These are phyloP conservation scores for Wiebesia pumilae DNA, from an alignment of 1,140 invertebrate genomes.

Conservation along the genomic window DNA sequence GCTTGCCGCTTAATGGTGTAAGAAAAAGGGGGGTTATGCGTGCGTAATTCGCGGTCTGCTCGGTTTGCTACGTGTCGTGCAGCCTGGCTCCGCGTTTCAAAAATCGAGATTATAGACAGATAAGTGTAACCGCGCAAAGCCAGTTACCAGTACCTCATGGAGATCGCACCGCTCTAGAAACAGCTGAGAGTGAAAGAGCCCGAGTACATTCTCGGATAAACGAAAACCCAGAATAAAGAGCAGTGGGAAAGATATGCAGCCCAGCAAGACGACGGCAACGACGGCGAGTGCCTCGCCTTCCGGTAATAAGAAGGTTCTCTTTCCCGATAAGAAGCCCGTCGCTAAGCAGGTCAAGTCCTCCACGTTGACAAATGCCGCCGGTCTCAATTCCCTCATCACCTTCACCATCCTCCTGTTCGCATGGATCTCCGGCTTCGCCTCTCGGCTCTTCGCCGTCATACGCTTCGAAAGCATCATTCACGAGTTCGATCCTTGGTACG, in stretches of 20 bases:
- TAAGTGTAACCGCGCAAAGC: background rate
- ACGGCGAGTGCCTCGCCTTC: conserved; percentile 42
- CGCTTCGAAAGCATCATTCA: conserved; percentile 99
- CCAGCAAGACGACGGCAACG: background rate
- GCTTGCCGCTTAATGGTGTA: background rate
- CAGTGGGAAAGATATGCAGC: conserved; percentile 4
- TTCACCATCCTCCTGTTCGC: conserved; percentile 94
- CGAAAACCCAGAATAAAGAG: background rate
- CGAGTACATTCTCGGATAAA: background rate
- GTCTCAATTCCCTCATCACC: conserved; percentile 87
- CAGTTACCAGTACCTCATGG: conserved; percentile 21
- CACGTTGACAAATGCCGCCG: conserved; percentile 79
- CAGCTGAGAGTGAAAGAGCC: background rate
- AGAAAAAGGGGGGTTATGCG: background rate
- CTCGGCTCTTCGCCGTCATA: conserved; percentile 98
- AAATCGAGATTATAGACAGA: background rate
- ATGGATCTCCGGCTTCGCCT: conserved; percentile 98
- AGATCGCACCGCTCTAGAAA: conserved; percentile 20
- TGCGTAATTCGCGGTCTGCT: conserved; percentile 12
- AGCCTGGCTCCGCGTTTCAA: background rate
- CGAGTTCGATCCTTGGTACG: conserved; percentile 99
- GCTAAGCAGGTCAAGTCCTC: conserved; percentile 72
- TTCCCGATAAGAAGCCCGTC: conserved; percentile 67
- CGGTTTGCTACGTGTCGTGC: conserved; percentile 27
- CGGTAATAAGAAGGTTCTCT: conserved; percentile 66